These are phyloP conservation scores for Hypercompe scribonia DNA, from an alignment of 2,888 invertebrate species.

Conservation along the genomic window DNA sequence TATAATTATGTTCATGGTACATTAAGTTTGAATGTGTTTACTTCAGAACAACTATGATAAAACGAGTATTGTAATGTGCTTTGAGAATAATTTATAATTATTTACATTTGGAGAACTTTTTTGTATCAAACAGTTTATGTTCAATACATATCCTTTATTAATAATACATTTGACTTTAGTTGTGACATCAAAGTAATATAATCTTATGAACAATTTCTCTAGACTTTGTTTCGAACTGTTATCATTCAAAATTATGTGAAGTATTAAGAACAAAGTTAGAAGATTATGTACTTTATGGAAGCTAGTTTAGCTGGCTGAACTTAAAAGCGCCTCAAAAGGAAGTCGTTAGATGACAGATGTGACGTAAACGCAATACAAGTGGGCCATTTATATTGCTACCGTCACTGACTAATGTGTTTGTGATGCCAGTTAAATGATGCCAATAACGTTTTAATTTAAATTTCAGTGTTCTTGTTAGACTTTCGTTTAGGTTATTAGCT, in stretches of 20 bases:
- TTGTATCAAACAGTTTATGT: too few relatives aligned
- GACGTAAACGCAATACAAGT: conserved; percentile 42
- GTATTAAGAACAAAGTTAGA: conserved; percentile 31
- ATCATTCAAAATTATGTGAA: background rate
- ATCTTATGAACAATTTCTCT: background rate
- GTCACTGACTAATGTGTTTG: conserved; percentile 43
- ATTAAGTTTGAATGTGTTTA: too few relatives aligned
- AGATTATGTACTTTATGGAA: conserved; percentile 43
- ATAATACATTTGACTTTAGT: background rate
- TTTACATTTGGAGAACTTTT: too few relatives aligned
- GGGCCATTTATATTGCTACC: conserved; percentile 37
- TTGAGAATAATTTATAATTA: too few relatives aligned
- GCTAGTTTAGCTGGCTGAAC: conserved; percentile 35
- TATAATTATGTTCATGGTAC: too few relatives aligned
- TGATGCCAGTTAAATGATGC: conserved; percentile 13
- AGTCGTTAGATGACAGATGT: conserved; percentile 48
- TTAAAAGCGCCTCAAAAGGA: conserved; percentile 30
- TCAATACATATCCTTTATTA: background rate
- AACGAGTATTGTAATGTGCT: too few relatives aligned
- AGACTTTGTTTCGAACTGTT: background rate
- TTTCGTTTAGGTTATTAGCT: background rate
- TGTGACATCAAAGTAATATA: background rate
- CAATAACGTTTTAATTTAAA: background rate
- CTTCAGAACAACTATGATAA: too few relatives aligned
- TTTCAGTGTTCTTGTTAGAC: background rate